phyloP scores from a whole-genome alignment of 2,888 invertebrate species.

The Chirona hameri region DNA sequence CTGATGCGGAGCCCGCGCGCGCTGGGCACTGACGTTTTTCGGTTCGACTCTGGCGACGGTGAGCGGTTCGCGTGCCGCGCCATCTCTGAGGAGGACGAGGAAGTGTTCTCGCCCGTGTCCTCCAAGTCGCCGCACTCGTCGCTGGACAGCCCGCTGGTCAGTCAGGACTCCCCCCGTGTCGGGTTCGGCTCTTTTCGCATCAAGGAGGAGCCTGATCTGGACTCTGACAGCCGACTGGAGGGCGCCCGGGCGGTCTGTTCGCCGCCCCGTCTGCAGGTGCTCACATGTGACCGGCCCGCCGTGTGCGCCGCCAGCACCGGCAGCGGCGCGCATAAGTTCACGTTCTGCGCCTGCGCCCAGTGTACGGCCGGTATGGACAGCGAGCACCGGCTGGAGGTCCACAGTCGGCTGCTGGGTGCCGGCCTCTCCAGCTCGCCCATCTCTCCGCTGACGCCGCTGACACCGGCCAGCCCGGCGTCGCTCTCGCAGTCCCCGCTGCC shows the following conservation, averaged over 20 bases:
- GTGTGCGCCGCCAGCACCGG: not conserved
- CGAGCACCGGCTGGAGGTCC: slow-evolving; percentile 7
- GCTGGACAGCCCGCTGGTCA: slow-evolving; percentile 8
- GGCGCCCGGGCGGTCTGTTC: not conserved
- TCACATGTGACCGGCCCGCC: not conserved
- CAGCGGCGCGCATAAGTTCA: not conserved
- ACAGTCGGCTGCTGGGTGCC: slow-evolving; percentile 6
- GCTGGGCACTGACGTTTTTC: slow-evolving; percentile 51
- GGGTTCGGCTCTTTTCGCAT: slow-evolving; percentile 55
- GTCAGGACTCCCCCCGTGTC: slow-evolving; percentile 39
- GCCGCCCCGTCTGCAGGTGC: not conserved
- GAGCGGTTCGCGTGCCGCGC: slow-evolving; percentile 45
- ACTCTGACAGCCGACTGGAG: slow-evolving; percentile 42
- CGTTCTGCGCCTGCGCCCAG: slow-evolving; percentile 5
- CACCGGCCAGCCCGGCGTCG: not conserved
- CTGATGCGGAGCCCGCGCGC: slow-evolving; percentile 35
- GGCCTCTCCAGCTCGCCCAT: not conserved
- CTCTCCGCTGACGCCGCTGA: not conserved
- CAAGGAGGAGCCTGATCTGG: slow-evolving; percentile 51
- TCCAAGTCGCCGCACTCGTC: slow-evolving; percentile 45
- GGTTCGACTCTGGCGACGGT: slow-evolving; percentile 52
- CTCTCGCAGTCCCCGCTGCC: slow-evolving; percentile 26
- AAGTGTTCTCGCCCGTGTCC: slow-evolving; percentile 56
- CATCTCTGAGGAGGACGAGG: slow-evolving; percentile 53
- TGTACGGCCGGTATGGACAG: slow-evolving; percentile 12